phyloP scores from a whole-genome alignment of 2,113 vertebrate species.

The Addax nasomaculatus region DNA sequence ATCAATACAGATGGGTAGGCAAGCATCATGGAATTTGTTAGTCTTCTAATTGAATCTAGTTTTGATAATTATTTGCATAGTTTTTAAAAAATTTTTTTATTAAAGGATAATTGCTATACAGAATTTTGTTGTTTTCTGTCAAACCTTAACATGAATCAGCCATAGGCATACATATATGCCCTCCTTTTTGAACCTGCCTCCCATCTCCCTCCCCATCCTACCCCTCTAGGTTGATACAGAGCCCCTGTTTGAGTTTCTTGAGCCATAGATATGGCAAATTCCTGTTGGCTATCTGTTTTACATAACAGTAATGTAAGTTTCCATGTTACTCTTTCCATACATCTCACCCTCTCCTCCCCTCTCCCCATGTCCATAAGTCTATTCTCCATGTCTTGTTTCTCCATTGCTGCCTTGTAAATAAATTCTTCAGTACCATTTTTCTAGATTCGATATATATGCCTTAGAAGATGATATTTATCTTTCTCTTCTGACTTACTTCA shows the following conservation, averaged over 20 bases:
- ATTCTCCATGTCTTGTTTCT: neutral
- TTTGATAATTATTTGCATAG: conserved; percentile 4
- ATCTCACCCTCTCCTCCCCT: neutral
- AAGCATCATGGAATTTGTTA: conserved; percentile 3
- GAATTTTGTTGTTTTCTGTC: neutral
- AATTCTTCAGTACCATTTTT: neutral
- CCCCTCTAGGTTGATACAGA: neutral
- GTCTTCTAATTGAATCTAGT: conserved; percentile 12
- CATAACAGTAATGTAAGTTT: neutral
- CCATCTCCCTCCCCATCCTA: neutral
- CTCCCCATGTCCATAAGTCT: neutral
- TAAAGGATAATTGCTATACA: neutral
- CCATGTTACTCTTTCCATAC: neutral
- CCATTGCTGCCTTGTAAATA: neutral
- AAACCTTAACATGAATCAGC: neutral
- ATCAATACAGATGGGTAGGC: neutral
- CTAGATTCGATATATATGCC: neutral
- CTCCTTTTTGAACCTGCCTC: neutral
- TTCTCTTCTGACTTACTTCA: neutral
- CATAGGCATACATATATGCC: neutral
- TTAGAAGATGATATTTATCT: neutral
- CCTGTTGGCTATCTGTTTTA: neutral
- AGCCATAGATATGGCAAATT: neutral
- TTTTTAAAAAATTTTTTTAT: neutral
- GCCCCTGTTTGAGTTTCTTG: neutral